Evolutionary conservation across 2,888 invertebrate genomes (phyloP).

Genomic region (Drosophila paracracens): DNA sequence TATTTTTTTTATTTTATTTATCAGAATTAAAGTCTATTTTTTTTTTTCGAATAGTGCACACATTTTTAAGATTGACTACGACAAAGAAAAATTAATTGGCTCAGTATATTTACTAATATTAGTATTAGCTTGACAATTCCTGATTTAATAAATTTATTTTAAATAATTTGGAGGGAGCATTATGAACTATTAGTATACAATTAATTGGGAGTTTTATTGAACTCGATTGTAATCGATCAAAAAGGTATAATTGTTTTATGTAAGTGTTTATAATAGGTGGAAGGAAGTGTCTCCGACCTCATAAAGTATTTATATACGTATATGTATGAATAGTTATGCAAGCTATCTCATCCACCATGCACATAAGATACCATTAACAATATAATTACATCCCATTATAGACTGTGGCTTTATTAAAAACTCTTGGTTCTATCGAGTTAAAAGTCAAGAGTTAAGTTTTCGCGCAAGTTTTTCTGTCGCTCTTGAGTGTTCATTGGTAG

Average conservation of each 20-base stretch:
- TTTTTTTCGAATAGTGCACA: conserved; percentile 3
- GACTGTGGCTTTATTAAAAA: background rate
- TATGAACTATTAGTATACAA: background rate
- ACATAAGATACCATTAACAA: background rate
- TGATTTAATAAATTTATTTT: background rate
- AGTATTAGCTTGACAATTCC: background rate
- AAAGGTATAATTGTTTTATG: too few species aligned
- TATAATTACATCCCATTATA: background rate
- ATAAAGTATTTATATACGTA: background rate
- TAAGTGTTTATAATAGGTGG: background rate
- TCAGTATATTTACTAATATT: background rate
- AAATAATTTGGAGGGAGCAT: background rate
- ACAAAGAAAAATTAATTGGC: background rate
- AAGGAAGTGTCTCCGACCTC: background rate
- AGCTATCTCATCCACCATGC: background rate
- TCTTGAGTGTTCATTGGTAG: background rate
- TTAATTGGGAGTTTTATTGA: background rate
- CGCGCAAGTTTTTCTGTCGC: background rate
- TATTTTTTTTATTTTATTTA: conserved; percentile 7
- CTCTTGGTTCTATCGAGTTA: background rate
- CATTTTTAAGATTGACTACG: conserved; percentile 7
- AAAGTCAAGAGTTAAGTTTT: background rate
- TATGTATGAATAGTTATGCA: too few species aligned
- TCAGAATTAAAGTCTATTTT: conserved; percentile 37
- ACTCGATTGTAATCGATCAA: too few species aligned